A percentile compares a stretch with the other conserved stretches of the same genome.
Conservation (phyloP, 2,888 invertebrate species). For the Phanerotoma sp. region DNA sequence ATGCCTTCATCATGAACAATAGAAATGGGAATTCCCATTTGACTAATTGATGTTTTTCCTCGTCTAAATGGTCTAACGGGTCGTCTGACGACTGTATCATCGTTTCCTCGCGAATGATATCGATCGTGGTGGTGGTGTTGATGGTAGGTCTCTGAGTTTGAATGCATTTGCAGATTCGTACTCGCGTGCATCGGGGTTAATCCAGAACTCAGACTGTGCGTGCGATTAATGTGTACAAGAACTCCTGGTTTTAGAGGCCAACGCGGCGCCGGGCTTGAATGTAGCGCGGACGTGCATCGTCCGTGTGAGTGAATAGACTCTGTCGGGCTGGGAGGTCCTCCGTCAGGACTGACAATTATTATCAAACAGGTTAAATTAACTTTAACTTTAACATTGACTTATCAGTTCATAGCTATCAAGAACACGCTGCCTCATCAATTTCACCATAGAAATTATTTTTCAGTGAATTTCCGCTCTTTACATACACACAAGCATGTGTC, state of each 20-base stretch:
- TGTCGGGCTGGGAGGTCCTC: constrained; percentile 54
- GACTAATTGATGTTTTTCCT: constrained; percentile 30
- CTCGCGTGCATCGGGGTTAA: constrained; percentile 43
- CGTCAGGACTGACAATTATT: constrained; percentile 58
- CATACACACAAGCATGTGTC: too few relatives aligned
- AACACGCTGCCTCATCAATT: background rate
- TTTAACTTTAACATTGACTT: constrained; percentile 6
- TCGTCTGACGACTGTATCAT: constrained; percentile 30
- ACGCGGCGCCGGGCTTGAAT: constrained; percentile 63
- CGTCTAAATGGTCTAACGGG: constrained; percentile 36
- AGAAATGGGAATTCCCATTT: constrained; percentile 30
- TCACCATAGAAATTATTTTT: background rate
- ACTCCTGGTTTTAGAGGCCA: constrained; percentile 91
- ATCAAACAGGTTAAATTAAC: constrained; percentile 3
- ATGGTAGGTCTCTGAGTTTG: constrained; percentile 31
- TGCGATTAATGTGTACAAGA: constrained; percentile 82
- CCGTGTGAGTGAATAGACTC: constrained; percentile 47
- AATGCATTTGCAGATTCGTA: constrained; percentile 39
- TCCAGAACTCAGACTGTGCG: constrained; percentile 65
- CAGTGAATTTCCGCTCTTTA: too few relatives aligned
- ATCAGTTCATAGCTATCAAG: too few relatives aligned
- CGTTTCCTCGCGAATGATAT: constrained; percentile 29
- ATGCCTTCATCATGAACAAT: constrained; percentile 50
- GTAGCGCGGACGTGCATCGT: constrained; percentile 32
- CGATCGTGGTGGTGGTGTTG: constrained; percentile 27